Base-by-base conservation (phyloP, 2,113 vertebrate species). In the Ramphastos sulfuratus region DNA sequence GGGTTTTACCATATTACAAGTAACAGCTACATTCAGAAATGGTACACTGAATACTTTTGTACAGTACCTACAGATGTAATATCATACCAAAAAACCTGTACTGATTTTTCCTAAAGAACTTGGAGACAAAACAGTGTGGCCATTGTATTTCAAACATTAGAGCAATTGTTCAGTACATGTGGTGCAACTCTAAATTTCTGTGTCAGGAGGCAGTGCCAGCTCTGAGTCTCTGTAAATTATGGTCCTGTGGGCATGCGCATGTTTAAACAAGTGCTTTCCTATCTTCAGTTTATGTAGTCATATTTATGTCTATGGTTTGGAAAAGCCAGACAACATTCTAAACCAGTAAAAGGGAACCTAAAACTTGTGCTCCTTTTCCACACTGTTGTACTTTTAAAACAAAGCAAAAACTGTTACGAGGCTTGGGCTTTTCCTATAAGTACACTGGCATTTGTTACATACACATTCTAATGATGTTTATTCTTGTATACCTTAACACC, bases 141-240 rank as follows among this genome's bases (percentile, higher is more conserved):
- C 82, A 94, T 95, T 96, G 92, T 96, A 82, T 93, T 96, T 88
- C 66, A 92, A 89, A 96, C 92, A 94, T 96, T 96, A 92, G 86
- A 90, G 82, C 90, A 92, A 96, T 93, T 96, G 95, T 95, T 96
- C 77, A 54, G 71, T 88, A 82, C 21, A 46, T 84, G 75, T 93
- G 94, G 89, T 87, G 70, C 54, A 95, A 92, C 89, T 31, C 69
- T 79, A 77, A 89, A 82, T 85, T 95, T 96, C 74, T 86, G 0
- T 94, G 91, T 93, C 88, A 96, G 94, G 92, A 65, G 33, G 54
- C 0, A 0, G 54, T 95, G 92, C 91, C 91, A 96, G 7, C 84
- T 84, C 80, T 46, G 44, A 86, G 76, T 74, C 46, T 91, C 89
- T 92, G 72, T 95, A 92, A 94, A 94, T 82, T 93, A 82, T 6